Percentiles rank a stretch among this genome's conserved stretches.
Conservation (phyloP, 2,797 vertebrate genomes). For the Odontamblyopus lacepedii region DNA sequence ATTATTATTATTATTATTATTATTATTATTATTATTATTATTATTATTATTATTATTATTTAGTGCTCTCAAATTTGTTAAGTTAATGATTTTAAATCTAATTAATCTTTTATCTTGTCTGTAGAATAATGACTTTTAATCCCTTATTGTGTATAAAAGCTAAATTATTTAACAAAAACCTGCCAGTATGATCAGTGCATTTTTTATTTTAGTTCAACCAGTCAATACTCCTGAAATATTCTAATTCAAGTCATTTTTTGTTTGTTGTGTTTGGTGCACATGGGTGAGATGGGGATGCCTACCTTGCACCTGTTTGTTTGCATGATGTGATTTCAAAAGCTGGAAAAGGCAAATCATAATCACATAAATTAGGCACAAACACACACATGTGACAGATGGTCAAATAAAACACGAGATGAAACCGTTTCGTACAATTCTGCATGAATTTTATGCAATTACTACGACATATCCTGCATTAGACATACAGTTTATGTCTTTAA, state of each 20-base stretch:
- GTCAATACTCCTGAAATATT: not conserved
- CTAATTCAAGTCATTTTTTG: not conserved
- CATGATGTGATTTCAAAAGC: constrained; percentile 99
- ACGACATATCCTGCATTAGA: not conserved
- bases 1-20: no score
- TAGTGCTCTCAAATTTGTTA: no score
- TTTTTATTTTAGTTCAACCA: no score
- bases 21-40: no score
- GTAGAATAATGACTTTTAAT: no score
- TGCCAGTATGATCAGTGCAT: not conserved
- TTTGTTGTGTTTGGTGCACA: not conserved
- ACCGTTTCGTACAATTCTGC: not conserved
- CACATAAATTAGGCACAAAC: constrained; percentile 57
- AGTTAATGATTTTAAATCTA: no score
- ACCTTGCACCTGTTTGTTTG: constrained; percentile 98
- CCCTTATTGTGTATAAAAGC: no score
- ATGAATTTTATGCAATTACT: not conserved
- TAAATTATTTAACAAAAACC: no score
- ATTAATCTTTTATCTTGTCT: no score
- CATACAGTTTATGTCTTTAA: not conserved
- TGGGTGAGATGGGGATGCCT: constrained; percentile 79
- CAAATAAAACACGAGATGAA: constrained; percentile 18
- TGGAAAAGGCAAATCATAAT: constrained; percentile 85
- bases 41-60: no score
- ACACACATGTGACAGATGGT: constrained; percentile 43